Conservation (phyloP, 2,797 vertebrate species). For the Acipenser transmontanus region DNA sequence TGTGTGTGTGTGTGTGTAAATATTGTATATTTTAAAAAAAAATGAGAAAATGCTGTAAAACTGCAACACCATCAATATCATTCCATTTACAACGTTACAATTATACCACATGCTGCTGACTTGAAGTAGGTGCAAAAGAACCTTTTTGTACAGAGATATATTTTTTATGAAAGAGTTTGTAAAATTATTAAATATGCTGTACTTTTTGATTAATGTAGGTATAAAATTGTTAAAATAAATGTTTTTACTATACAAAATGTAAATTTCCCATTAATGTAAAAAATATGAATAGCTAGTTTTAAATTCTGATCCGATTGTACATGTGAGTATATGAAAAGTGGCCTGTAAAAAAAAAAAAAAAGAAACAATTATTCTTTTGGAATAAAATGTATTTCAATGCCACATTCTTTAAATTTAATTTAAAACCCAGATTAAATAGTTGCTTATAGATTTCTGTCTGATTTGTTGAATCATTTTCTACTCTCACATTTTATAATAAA, state of each 20-base stretch:
- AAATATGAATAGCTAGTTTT: slow-evolving; percentile 70
- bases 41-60: slow-evolving; percentile 38
- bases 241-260: slow-evolving; percentile 91
- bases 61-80: slow-evolving; percentile 46
- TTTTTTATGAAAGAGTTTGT: slow-evolving; percentile 99
- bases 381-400: too few species aligned
- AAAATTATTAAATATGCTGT: slow-evolving; percentile 98
- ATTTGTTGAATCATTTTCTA: too few species aligned
- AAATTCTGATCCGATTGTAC: slow-evolving; percentile 59
- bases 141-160: slow-evolving; percentile 99
- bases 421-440: too few species aligned
- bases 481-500: too few species aligned
- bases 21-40: slow-evolving; percentile 59
- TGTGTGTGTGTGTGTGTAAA: slow-evolving; percentile 51
- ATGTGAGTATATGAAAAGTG: slow-evolving; percentile 66
- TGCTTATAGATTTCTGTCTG: too few species aligned
- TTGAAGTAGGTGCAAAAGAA: slow-evolving; percentile 95
- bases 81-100: slow-evolving; percentile 46
- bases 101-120: slow-evolving; percentile 88
- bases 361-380: too few species aligned
- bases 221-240: slow-evolving; percentile 89
- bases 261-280: slow-evolving; percentile 71
- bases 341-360: slow-evolving; percentile 56
- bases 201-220: slow-evolving; percentile 98
- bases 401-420: too few species aligned